Percentiles rank a stretch among this genome's conserved stretches.
These are phyloP conservation scores for Bombus difficillimus DNA, from an alignment of 1,140 invertebrate species.

Conservation along the genomic window DNA sequence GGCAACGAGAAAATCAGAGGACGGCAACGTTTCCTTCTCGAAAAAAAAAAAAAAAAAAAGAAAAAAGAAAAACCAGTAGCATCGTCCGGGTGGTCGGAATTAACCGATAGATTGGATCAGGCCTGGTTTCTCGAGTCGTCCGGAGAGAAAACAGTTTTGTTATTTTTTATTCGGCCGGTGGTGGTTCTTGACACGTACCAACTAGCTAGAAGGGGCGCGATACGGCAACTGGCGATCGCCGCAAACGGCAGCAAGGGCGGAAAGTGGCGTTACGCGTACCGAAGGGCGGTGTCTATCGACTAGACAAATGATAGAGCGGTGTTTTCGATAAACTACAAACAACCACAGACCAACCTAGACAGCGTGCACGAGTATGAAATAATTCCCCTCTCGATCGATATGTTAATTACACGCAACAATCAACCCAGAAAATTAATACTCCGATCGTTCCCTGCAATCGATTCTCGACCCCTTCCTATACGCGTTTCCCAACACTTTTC, in stretches of 20 bases:
- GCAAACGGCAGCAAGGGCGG: slow-evolving; percentile 60
- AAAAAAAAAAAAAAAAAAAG: not conserved
- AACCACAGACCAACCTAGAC: not conserved
- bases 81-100: not conserved
- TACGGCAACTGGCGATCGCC: slow-evolving; percentile 46
- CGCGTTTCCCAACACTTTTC: slow-evolving; percentile 52
- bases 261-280: slow-evolving; percentile 61
- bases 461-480: not conserved
- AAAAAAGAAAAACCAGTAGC: too few species aligned
- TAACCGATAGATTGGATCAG: not conserved
- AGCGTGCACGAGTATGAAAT: slow-evolving; percentile 24
- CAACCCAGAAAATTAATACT: slow-evolving; percentile 71
- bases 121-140: not conserved
- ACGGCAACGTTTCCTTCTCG: not conserved
- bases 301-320: slow-evolving; percentile 71
- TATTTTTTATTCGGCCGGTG: not conserved
- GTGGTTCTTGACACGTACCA: not conserved
- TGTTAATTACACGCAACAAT: slow-evolving; percentile 75
- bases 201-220: not conserved
- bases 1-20: not conserved
- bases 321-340: slow-evolving; percentile 26
- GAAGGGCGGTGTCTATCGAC: slow-evolving; percentile 63
- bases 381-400: slow-evolving; percentile 56
- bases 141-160: not conserved
- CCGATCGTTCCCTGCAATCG: slow-evolving; percentile 23